These are phyloP conservation scores for Julus scanicus DNA, from an alignment of 2,888 invertebrate genomes.

Conservation along the genomic window DNA sequence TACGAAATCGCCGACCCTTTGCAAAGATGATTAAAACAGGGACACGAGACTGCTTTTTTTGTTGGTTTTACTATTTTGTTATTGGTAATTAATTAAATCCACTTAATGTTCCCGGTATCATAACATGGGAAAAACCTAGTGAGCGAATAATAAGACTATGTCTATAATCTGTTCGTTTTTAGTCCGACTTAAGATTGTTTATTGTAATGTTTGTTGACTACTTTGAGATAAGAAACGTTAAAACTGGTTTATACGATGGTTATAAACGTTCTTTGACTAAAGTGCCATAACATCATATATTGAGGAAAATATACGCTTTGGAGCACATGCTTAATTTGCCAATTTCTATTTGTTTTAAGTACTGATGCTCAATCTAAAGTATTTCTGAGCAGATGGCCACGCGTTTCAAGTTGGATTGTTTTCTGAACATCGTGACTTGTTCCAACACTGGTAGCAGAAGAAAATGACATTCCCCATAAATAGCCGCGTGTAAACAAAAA, in stretches of 20 bases:
- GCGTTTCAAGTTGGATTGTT: neutral
- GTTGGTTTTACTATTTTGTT: neutral
- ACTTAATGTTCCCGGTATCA: neutral
- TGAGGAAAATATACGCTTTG: neutral
- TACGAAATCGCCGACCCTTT: neutral
- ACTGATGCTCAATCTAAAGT: neutral
- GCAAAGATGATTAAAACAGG: neutral
- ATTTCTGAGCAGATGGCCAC: neutral
- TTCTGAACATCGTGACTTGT: neutral
- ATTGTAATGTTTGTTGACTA: slow-evolving; percentile 18
- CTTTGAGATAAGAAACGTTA: neutral
- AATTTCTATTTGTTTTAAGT: neutral
- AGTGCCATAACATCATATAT: neutral
- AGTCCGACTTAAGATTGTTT: neutral
- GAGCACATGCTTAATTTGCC: neutral
- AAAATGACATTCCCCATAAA: neutral
- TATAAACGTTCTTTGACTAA: neutral
- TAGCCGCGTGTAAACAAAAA: neutral
- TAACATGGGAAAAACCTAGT: neutral
- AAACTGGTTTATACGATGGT: neutral
- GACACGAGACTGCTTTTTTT: neutral
- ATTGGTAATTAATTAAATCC: slow-evolving; percentile 1
- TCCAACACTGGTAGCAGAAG: slow-evolving; percentile 41
- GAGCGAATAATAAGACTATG: neutral
- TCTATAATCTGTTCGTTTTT: slow-evolving; percentile 12